These are phyloP conservation scores for Protaetia brevitarsis DNA, from an alignment of 1,140 invertebrate genomes.

Conservation along the genomic window DNA sequence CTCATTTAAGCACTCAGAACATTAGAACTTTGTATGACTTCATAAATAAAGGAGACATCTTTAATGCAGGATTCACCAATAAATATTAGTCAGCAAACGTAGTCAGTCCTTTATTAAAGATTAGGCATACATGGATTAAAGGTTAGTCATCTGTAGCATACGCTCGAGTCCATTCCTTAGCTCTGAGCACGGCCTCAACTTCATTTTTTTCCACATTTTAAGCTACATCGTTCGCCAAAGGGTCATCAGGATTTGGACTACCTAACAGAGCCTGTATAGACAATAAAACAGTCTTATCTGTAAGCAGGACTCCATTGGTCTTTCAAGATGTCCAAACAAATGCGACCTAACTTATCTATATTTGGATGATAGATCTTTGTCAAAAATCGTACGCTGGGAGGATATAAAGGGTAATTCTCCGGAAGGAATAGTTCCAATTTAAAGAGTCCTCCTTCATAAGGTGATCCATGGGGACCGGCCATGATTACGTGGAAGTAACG, in stretches of 20 bases:
- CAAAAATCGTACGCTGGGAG: constrained; percentile 74
- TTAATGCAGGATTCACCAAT: too few relatives aligned
- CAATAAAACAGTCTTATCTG: constrained; percentile 76
- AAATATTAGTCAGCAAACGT: too few relatives aligned
- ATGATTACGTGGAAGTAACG: constrained; percentile 75
- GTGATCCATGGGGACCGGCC: constrained; percentile 61
- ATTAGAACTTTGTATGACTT: too few relatives aligned
- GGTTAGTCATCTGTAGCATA: constrained; percentile 48
- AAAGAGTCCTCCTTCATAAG: constrained; percentile 75
- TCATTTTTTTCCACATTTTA: constrained; percentile 71
- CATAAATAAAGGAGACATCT: too few relatives aligned
- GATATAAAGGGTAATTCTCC: constrained; percentile 77
- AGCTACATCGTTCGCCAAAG: constrained; percentile 69
- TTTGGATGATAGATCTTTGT: constrained; percentile 82
- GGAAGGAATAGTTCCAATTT: constrained; percentile 75
- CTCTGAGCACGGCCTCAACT: constrained; percentile 73
- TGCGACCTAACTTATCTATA: constrained; percentile 76
- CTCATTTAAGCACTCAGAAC: too few relatives aligned
- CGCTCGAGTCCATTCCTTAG: constrained; percentile 74
- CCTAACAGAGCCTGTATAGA: constrained; percentile 75
- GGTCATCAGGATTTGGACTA: constrained; percentile 75
- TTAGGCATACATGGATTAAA: too few relatives aligned
- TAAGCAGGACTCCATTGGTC: constrained; percentile 81
- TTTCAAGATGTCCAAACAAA: constrained; percentile 78
- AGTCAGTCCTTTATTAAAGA: too few relatives aligned